Evolutionary conservation across 2,888 invertebrate species (phyloP), one percentile per base, ranked within the genome.

Genomic region (Caradrina clavipalpis): DNA sequence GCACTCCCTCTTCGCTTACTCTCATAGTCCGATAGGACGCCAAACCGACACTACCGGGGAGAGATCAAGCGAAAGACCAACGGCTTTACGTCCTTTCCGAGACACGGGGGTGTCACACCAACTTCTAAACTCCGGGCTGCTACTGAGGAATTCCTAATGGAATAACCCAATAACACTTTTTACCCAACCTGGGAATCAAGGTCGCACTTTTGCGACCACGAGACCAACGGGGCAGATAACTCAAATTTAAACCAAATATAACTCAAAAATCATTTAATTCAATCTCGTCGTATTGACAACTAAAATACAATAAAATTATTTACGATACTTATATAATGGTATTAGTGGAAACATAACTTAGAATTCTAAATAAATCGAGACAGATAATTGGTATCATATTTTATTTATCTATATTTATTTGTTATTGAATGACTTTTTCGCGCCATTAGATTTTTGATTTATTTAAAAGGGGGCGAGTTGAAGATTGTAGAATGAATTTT

Each of bases 321-420:
- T 86, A 87, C 80, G 85, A 81, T 64, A 57, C 69, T 80, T 85
- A 85, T 77, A 87, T 84, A 78, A 15, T 54, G 68, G 67, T 72
- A 76, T 73, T 74, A 81, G 87, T 75, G 88, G 88, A 73, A 74
- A 80, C 86, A 82, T 88, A 87, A 88, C 69, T 88, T 80, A 77
- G n/a, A 21, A 51, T 49, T 78, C 71, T 84, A 74, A 78, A 66
- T 71, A 49, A 69, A 63, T 49, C 47, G 6, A 19, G 61, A 71
- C 76, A 66, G 69, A 77, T 65, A 62, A 81, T 73, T 65, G 67
- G 39, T 66, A 64, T 79, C 21, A 74, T 64, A 65, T 66, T 49
- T 47, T 64, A 69, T 86, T 81, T 78, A 84, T 84, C 78, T 81
- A 83, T 83, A n/a, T n/a, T 79, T 77, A 85, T 86, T 80, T 84